Evolutionary conservation across 1,140 invertebrate genomes (phyloP), one percentile per base, ranked within the genome.

Genomic region (Hylaeus anthracinus): DNA sequence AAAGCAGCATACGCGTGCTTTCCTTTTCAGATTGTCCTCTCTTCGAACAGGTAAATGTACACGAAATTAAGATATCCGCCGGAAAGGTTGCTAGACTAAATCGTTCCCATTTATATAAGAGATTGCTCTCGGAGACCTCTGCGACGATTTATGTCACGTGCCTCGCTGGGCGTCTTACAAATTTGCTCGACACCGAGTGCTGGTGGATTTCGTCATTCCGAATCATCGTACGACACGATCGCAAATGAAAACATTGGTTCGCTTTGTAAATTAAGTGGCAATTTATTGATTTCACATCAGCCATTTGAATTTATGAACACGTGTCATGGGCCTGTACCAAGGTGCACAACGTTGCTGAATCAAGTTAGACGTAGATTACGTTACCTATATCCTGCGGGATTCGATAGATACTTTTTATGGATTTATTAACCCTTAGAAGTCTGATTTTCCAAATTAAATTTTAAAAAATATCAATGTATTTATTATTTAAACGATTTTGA

Each of bases 1-100:
- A 91, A 90, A 84, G 71, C 53, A 63, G 48, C 66, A 51, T 58
- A 70, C 71, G 66, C 61, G 82, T 71, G 72, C 72, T 84, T 79
- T 71, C 74, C 71, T 64, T 45, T 75, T 55, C 53, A 72, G 65
- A 78, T 77, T 63, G 70, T 41, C 82, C 76, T 81, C 79, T 86
- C 85, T 76, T 72, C 83, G 76, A 76, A n/a, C 71, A 71, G 77
- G 81, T 81, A 81, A 88, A 90, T 87, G 82, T 86, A 86, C 75
- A 88, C 80, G 72, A 85, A 90, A 91, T 90, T 86, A 90, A 91
- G 88, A 90, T 89, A 90, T 88, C 84, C 73, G 66, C 66, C 37
- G 69, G 39, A 69, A 43, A 63, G 79, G 71, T 61, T 76, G 81
- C 81, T 86, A 88, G 82, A 56, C 81, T 83, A 86, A 88, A 87